Evolutionary conservation across 2,888 invertebrate species (phyloP), one percentile per base, ranked within the genome.

Genomic region (Escarpia spicata): DNA sequence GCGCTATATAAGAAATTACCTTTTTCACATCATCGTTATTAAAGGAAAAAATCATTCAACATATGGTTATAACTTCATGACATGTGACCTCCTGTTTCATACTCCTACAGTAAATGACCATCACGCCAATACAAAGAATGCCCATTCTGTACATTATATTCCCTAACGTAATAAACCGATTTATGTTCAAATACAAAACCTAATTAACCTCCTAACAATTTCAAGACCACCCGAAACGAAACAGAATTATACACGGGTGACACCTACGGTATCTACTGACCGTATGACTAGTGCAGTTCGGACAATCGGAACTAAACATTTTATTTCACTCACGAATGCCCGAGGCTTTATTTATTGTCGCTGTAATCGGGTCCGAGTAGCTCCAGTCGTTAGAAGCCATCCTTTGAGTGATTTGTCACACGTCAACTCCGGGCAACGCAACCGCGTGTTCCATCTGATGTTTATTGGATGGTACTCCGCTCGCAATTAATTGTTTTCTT

Each of bases 401-500:
- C 75, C 75, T n/a, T 75, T 26, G 26, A n/a, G 26, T 75, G 26
- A n/a, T 75, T 75, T 75, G 75, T 75, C 75, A 75, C 75, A 26
- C 75, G 19, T 26, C n/a, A n/a, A n/a, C 75, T 75, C 19, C 75
- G n/a, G 19, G 26, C 75, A 26, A 26, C 19, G 75, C 75, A 1
- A 19, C 75, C 19, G 75, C 75, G 4, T 75, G 75, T 75, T 75
- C 75, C 19, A 75, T n/a, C 75, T 26, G 75, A 75, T 75, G 26
- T 75, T 75, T 75, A 75, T 75, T 75, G 19, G 75, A 75, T 75
- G 75, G 75, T 26, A 75, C 75, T 75, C 75, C 6, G 75, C 4
- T 75, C 75, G 75, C 75, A 26, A 75, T 75, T 75, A 75, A 75
- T 75, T n/a, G 75, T n/a, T 75, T n/a, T 75, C 75, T 26, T 75